Evolutionary conservation across 2,113 vertebrate genomes (phyloP).

Genomic region (Saimiri boliviensis): DNA sequence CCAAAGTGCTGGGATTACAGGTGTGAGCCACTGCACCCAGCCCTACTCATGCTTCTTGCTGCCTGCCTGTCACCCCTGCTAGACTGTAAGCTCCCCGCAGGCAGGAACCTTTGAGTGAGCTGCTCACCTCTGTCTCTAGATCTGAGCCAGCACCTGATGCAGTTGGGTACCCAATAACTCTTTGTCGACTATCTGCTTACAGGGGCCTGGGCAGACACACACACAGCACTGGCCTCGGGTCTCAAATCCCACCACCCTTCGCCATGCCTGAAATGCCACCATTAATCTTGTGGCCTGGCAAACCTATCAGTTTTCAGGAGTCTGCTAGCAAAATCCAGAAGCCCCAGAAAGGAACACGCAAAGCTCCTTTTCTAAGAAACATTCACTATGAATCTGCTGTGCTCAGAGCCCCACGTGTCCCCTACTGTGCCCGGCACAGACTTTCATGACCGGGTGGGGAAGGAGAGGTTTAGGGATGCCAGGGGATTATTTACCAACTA

Average conservation of each 20-base stretch:
- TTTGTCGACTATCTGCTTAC: not conserved
- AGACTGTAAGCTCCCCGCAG: not conserved
- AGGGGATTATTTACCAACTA: not conserved
- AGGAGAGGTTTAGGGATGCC: not conserved
- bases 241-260: not conserved
- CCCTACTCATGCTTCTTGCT: no score
- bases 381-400: not conserved
- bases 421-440: not conserved
- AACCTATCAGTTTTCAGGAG: not conserved
- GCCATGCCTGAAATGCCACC: not conserved
- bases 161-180: not conserved
- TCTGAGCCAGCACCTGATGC: not conserved
- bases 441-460: not conserved
- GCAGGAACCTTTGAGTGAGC: no score
- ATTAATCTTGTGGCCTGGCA: no score
- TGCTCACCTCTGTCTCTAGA: not conserved
- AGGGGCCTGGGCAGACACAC: not conserved
- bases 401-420: not conserved
- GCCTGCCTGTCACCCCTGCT: no score
- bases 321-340: not conserved
- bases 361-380: not conserved
- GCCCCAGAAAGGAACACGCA: not conserved
- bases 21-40: no score
- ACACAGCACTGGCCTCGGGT: not conserved
- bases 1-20: no score